Evolutionary conservation across 2,113 vertebrate genomes (phyloP).

Genomic region (Turnix velox): DNA sequence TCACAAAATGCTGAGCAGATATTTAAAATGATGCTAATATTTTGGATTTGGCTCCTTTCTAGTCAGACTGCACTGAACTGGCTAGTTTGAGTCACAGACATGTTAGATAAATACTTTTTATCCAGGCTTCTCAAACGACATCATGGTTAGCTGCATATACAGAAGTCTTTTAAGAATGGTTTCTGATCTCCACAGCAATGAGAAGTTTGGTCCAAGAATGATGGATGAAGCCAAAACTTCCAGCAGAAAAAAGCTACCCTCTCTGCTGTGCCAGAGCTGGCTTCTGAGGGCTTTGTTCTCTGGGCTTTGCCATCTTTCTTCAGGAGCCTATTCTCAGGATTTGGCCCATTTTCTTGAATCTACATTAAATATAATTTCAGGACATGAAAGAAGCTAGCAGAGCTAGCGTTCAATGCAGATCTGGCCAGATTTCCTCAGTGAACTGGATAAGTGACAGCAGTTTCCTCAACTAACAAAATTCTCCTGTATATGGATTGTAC

Average conservation of each 20-base stretch:
- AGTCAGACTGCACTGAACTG: neutral
- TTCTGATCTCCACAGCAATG: neutral
- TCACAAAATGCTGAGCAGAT: neutral
- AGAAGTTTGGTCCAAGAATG: neutral
- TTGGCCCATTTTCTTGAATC: neutral
- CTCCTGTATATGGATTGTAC: fast-evolving
- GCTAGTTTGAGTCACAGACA: neutral
- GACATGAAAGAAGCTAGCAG: neutral
- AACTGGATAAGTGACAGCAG: neutral
- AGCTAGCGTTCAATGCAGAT: too few species aligned
- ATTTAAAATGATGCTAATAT: neutral
- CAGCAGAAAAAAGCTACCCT: neutral
- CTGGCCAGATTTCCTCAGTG: neutral
- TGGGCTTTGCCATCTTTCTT: neutral
- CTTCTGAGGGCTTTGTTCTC: neutral
- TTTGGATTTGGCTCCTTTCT: neutral
- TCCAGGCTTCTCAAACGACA: neutral
- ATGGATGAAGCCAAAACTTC: neutral
- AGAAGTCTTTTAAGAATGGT: neutral
- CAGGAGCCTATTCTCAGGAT: neutral
- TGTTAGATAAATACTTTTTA: neutral
- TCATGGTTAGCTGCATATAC: neutral
- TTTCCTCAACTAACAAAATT: neutral
- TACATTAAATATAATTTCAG: neutral
- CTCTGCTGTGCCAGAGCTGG: neutral